Evolutionary conservation across 2,113 vertebrate species (phyloP).

Genomic region (Rallus limicola): DNA sequence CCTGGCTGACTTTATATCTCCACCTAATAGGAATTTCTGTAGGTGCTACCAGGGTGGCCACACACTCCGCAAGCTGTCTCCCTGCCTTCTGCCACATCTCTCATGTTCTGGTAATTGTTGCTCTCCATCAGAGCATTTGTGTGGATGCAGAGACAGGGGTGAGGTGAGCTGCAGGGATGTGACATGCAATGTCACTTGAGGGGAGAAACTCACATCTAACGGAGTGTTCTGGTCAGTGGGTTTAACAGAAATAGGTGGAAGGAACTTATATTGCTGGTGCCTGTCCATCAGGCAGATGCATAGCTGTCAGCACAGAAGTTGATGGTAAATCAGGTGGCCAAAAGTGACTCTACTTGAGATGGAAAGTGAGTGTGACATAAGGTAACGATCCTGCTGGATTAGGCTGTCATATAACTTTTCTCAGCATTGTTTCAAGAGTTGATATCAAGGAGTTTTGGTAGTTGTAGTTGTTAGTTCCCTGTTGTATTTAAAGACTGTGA

Average conservation of each 20-base stretch:
- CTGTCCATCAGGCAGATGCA: neutral
- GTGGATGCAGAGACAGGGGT: neutral
- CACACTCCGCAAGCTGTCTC: slow-evolving; percentile 36
- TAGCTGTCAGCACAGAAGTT: neutral
- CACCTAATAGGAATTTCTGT: slow-evolving; percentile 39
- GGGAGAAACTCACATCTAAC: neutral
- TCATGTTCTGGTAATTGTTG: neutral
- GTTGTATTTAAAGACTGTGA: neutral
- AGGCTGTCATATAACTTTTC: neutral
- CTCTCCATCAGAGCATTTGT: neutral
- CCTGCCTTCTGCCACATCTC: neutral
- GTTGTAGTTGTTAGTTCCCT: neutral
- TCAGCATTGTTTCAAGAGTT: neutral
- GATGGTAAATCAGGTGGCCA: neutral
- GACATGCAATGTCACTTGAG: neutral
- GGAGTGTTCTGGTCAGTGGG: neutral
- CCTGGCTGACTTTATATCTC: slow-evolving; percentile 31
- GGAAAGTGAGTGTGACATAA: neutral
- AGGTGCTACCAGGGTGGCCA: slow-evolving; percentile 58
- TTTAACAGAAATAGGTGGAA: neutral
- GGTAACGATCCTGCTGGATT: neutral
- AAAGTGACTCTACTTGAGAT: neutral
- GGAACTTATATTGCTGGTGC: neutral
- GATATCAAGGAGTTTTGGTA: neutral
- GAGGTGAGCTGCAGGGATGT: neutral